Evolutionary conservation across 2,888 invertebrate genomes (phyloP).

Genomic region (Nomada fucata): DNA sequence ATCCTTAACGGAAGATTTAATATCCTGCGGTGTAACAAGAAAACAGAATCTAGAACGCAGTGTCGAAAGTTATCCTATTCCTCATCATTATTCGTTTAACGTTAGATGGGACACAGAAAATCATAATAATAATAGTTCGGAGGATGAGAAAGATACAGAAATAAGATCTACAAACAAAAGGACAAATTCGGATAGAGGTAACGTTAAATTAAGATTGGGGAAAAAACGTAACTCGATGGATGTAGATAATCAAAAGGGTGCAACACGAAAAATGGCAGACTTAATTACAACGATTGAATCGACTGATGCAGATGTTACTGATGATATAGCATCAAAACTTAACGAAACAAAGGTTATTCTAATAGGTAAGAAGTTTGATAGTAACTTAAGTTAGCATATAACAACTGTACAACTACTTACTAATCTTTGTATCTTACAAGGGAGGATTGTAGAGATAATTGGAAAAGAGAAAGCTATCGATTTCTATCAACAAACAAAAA

Average conservation of each 20-base stretch:
- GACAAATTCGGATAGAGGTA: constrained; percentile 86
- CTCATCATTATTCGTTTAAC: constrained; percentile 83
- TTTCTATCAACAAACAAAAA: constrained; percentile 92
- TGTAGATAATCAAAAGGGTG: constrained; percentile 85
- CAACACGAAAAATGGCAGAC: constrained; percentile 86
- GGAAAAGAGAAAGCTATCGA: constrained; percentile 91
- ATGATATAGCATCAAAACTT: constrained; percentile 90
- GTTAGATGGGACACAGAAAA: constrained; percentile 53
- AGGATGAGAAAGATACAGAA: constrained; percentile 84
- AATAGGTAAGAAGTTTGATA: constrained; percentile 86
- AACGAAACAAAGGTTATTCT: constrained; percentile 90
- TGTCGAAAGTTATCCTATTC: constrained; percentile 92
- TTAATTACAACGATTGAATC: constrained; percentile 85
- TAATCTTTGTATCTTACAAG: constrained; percentile 82
- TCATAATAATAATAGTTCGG: constrained; percentile 85
- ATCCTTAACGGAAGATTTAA: constrained; percentile 91
- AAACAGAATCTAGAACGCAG: constrained; percentile 87
- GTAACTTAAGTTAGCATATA: background rate
- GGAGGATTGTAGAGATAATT: constrained; percentile 88
- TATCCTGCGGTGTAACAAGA: constrained; percentile 90
- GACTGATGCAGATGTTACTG: constrained; percentile 87
- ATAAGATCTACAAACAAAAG: constrained; percentile 86
- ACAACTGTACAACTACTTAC: background rate
- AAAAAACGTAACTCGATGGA: constrained; percentile 85
- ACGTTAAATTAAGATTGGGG: constrained; percentile 86